Evolutionary conservation across 2,113 vertebrate genomes (phyloP), one percentile per base, ranked within the genome.

Genomic region (Neomonachus schauinslandi): DNA sequence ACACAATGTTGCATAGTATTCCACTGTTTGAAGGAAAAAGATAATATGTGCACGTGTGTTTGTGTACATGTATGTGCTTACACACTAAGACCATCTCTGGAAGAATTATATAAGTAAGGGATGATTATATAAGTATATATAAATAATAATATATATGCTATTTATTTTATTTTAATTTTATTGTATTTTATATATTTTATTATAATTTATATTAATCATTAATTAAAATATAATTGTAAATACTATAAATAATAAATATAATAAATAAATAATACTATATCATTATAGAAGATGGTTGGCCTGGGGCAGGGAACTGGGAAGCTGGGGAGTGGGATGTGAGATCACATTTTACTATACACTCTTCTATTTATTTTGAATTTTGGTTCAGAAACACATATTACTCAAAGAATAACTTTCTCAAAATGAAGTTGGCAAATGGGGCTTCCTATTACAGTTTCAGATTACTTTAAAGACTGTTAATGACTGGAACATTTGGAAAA

Each of bases 381-480:
- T 46, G 2, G 31, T 69, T 86, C 90, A 80, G 61, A 97, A 97
- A 55, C 39, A 67, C 7, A 18, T 7, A 46, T 16, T 33, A 53
- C 21, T 79, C 55, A 69, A 91, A 96, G 94, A 96, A 49, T 33
- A 86, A 87, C 85, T 95, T 72, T 69, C 69, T 63, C 8, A 83
- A 89, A 87, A 53, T 59, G 71, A 96, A 94, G 57, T 11, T 63
- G 26, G 28, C 19, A 82, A 89, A 74, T 69, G 51, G 80, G 11
- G 14, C 39, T 90, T 81, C 55, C 67, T 94, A 33, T 61, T 86
- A 72, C 3, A 85, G n/a, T 39, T 67, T 69, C 65, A 80, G 18
- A 15, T 57, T 82, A 82, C 12, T 65, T 76, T 31, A 53, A 11
- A 51, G 28, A 88, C 53, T 15, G 1, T 77, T 85, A 95, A 91